Evolutionary conservation across 2,797 vertebrate species (phyloP), one percentile per base, ranked within the genome.

Genomic region (Leontopithecus rosalia): DNA sequence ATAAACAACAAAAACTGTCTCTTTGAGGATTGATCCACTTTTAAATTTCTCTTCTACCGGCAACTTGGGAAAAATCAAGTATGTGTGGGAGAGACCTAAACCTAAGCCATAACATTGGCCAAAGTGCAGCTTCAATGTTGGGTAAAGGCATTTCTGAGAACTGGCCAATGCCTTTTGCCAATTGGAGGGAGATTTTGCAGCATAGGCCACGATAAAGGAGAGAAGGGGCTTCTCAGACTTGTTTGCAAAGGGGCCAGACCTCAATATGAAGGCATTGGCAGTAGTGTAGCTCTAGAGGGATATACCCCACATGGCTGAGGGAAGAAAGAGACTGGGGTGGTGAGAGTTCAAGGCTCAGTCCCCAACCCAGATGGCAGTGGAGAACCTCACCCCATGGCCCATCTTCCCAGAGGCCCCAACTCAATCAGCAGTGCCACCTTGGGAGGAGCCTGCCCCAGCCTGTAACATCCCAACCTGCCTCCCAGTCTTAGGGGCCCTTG

Each of bases 1-100:
- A 99, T 99, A 99, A 99, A 99, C 98, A 0, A 13, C 83, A 95
- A 96, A 88, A 92, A 93, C 36, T 39, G 79, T 72, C 77, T 95
- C 20, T 94, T 15, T 67, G 90, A 97, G 85, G 83, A 75, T 0
- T 77, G 91, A 95, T 76, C 76, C 4, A 48, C 91, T 92, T 95
- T 93, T 94, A 73, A 95, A 64, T 88, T 90, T 88, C 19, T 97
- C 50, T 92, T 91, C n/a, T 95, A 50, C 33, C 24, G 46, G 30
- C 64, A 33, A 43, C 50, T 11, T 93, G 64, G 80, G 19, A 26
- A 90, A 96, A 87, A 64, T 81, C 41, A 87, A 88, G 73, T 43
- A 57, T 50, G 72, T 55, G 72, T 19, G 30, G 57, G 75, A 72
- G 79, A 88, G 57, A 72, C 24, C 33, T 58, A 52, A 43, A 72